phyloP scores from a whole-genome alignment of 2,113 vertebrate species.

The Neoarius graeffei region DNA sequence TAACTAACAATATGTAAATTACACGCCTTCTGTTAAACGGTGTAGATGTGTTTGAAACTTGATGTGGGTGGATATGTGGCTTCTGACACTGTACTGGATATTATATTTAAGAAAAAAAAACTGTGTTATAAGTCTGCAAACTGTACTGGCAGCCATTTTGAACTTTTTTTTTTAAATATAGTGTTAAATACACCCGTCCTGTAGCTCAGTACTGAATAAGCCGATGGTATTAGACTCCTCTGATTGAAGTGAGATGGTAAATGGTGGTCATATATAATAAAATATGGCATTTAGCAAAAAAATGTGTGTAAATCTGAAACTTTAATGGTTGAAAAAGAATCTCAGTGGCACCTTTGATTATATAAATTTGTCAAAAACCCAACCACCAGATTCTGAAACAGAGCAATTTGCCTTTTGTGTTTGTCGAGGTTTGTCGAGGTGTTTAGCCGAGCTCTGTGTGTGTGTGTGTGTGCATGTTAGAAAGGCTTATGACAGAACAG shows the following conservation, averaged over 20 bases:
- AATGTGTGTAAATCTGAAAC: not conserved
- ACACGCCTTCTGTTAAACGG: not conserved
- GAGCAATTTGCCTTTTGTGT: slow-evolving; percentile 59
- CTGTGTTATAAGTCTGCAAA: not conserved
- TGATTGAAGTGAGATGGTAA: not conserved
- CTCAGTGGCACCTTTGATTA: not conserved
- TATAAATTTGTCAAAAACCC: slow-evolving; percentile 42
- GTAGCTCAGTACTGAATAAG: not conserved
- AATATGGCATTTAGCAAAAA: not conserved
- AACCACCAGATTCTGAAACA: slow-evolving; percentile 54
- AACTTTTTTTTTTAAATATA: not conserved
- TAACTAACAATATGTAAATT: not conserved
- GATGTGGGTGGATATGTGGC: not conserved
- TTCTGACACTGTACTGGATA: not conserved
- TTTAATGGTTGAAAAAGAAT: not conserved
- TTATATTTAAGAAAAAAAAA: not conserved
- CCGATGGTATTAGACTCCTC: not conserved
- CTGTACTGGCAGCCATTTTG: not conserved
- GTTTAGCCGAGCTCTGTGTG: slow-evolving; percentile 19
- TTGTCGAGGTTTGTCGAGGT: slow-evolving; percentile 59
- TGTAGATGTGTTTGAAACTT: not conserved
- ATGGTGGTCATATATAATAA: not conserved
- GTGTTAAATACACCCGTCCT: not conserved
- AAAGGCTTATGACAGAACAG: slow-evolving; percentile 70
- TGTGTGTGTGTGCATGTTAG: slow-evolving; percentile 66